Base-by-base conservation (phyloP, 2,888 invertebrate species). In the Synergus japonicus region DNA sequence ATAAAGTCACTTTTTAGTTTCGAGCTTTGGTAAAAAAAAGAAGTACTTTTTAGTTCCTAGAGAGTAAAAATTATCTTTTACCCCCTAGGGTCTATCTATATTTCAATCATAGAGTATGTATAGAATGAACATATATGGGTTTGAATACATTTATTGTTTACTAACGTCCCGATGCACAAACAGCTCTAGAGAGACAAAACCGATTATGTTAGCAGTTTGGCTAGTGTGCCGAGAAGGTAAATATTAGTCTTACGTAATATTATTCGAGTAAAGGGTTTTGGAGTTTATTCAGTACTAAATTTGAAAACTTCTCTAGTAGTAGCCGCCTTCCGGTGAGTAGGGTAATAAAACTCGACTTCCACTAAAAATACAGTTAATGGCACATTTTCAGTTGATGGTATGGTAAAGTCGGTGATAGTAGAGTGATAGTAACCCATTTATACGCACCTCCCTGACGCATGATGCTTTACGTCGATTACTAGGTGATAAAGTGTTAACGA, bases 401-500 rank as follows among this genome's bases (percentile, higher is more conserved):
- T 12, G 60, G 22, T 22, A 12, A 60, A 22, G 22, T n/a, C 29
- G 60, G 22, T 60, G 12, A 60, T 60, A 60, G 60, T 3, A 29
- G 29, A 29, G 29, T 3, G 29, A 29, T 29, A 29, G 29, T 22
- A 60, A 60, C 4, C 41, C 41, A 43, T 66, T 43, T 66, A 66
- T 66, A n/a, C 65, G n/a, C 41, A 41, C 9, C n/a, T 54, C 73
- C 15, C 37, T 15, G n/a, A n/a, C 37, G 37, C n/a, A 73, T 54
- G 29, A 22, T 44, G 37, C 10, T 3, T 29, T 73, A n/a, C 37
- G 12, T 3, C 46, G n/a, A 73, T 73, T 73, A 54, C 37, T 22
- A 29, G 54, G 37, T 54, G 37, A 73, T 73, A 73, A 73, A 73
- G 37, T 73, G 73, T 49, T 54, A 29, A 73, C 54, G 9, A 73